Conservation (phyloP, 2,113 vertebrate species). For the Daboia siamensis region DNA sequence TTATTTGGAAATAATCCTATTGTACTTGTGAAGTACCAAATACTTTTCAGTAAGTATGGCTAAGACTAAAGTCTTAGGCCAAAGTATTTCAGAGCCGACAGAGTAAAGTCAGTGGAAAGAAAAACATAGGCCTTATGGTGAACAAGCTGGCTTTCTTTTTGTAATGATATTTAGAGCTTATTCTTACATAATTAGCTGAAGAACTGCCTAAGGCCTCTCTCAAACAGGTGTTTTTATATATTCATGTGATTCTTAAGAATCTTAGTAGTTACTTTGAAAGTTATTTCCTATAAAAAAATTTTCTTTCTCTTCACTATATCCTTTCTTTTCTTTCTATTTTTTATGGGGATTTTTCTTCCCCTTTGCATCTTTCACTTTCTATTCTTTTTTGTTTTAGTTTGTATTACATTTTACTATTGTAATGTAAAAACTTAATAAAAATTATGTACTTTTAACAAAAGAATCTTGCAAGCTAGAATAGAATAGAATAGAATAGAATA, state of each 20-base stretch:
- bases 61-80: not conserved
- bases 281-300: not conserved
- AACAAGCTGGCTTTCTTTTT: slow-evolving; percentile 11
- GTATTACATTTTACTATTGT: not conserved
- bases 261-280: slow-evolving; percentile 26
- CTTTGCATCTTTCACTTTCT: not conserved
- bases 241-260: slow-evolving; percentile 52
- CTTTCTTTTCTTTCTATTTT: not conserved
- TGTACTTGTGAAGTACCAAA: not conserved
- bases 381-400: not conserved
- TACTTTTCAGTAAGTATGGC: slow-evolving; percentile 5
- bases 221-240: fast-evolving
- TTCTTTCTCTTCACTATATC: not conserved
- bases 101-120: not conserved
- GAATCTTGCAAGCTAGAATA: slow-evolving; percentile 35
- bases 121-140: not conserved
- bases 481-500: no score
- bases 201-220: not conserved
- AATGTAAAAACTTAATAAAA: not conserved
- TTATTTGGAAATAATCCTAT: not conserved
- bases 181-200: slow-evolving; percentile 1
- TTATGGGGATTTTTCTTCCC: not conserved
- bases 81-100: fast-evolving
- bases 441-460: not conserved
- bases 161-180: slow-evolving; percentile 9